Evolutionary conservation across 2,797 vertebrate genomes (phyloP), one percentile per base, ranked within the genome.

Genomic region (Netta rufina): DNA sequence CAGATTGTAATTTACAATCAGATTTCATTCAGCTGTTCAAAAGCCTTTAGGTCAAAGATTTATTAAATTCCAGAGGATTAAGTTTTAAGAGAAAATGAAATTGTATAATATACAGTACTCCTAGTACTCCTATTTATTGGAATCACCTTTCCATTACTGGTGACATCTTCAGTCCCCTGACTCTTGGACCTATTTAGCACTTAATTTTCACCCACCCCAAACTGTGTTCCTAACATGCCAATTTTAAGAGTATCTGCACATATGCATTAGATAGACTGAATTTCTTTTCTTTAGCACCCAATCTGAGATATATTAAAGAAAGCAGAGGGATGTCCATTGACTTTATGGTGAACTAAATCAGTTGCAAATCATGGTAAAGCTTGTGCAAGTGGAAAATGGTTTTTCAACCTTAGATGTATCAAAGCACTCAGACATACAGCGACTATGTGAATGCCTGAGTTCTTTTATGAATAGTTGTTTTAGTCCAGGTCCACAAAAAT

Each of bases 11-110:
- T 82, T 79, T 2, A 2, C 30, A 61, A 82, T 76, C 82, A 90
- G 76, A 69, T 95, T 93, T 79, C 41, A 65, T 89, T 70, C 39
- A 62, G 28, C 77, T 80, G 17, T 47, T 92, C 69, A 83, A 92
- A 90, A 62, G 24, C 22, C n/a, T 89, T 87, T 76, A 65, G 69
- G 30, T 65, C 84, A 65, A 73, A 54, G 32, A 38, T 83, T 79
- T 79, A 69, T 85, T 84, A 51, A 41, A 62, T 87, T 69, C 54
- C 39, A 33, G 51, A 62, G n/a, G 27, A 90, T 86, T 92, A 78
- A 67, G 39, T 41, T 64, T 65, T 70, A 86, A 82, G 43, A 86
- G 47, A 79, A 92, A 91, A 89, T 22, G 11, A 72, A 84, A 81
- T 41, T 83, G 53, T 45, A 67, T 39, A 67, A 49, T 28, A 30